Evolutionary conservation across 2,797 vertebrate genomes (phyloP).

Genomic region (Adrianichthys oophorus): DNA sequence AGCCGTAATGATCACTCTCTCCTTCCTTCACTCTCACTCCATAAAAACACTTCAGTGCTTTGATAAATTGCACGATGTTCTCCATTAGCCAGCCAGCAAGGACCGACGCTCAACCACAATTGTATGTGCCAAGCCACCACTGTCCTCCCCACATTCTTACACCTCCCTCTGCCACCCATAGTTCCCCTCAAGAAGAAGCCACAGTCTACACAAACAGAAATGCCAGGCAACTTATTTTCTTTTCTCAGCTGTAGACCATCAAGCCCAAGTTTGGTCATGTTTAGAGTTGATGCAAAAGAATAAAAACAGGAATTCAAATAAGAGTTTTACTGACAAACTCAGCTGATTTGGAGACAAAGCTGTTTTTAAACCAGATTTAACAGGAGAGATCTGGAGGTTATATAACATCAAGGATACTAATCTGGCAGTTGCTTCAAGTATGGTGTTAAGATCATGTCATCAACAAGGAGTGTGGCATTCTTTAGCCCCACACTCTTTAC

Average conservation of each 20-base stretch:
- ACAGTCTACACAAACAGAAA: conserved; percentile 53
- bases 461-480: background rate
- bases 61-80: conserved; percentile 32
- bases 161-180: conserved; percentile 52
- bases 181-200: conserved; percentile 40
- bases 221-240: conserved; percentile 43
- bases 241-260: conserved; percentile 26
- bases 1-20: conserved; percentile 68
- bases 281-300: conserved; percentile 30
- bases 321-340: conserved; percentile 47
- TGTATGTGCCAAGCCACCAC: conserved; percentile 55
- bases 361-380: conserved; percentile 7
- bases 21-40: conserved; percentile 55
- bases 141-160: conserved; percentile 70
- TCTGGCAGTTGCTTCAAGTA: background rate
- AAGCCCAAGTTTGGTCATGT: conserved; percentile 22
- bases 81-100: conserved; percentile 23
- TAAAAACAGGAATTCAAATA: conserved; percentile 51
- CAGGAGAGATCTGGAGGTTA: conserved; percentile 44
- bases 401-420: conserved; percentile 44
- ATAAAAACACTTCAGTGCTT: conserved; percentile 52
- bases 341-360: conserved; percentile 51
- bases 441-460: background rate
- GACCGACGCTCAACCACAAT: conserved; percentile 28
- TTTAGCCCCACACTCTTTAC: background rate